Evolutionary conservation across 2,113 vertebrate genomes (phyloP).

Genomic region (Corythoichthys intestinalis): DNA sequence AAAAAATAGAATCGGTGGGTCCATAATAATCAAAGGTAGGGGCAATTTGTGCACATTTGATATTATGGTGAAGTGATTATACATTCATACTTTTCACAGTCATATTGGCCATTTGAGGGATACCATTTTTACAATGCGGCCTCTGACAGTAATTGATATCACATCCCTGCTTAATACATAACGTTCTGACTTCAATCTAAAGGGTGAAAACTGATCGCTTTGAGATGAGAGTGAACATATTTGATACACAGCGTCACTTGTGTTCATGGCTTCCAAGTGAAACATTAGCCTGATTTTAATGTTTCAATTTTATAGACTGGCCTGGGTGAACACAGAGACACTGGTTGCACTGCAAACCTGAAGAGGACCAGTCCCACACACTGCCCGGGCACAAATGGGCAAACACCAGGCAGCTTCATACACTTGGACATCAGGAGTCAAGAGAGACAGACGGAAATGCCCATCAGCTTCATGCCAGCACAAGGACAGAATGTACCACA

Average conservation of each 20-base stretch:
- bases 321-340: constrained; percentile 59
- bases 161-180: neutral
- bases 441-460: constrained; percentile 57
- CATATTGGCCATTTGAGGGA: neutral
- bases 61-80: too few species aligned
- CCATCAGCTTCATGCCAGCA: constrained; percentile 44
- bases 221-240: neutral
- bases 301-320: constrained; percentile 43
- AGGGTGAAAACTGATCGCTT: neutral
- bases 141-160: neutral
- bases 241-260: neutral
- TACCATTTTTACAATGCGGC: neutral
- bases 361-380: constrained; percentile 69
- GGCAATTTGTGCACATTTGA: too few species aligned
- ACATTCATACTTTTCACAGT: too few species aligned
- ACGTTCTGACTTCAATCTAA: neutral
- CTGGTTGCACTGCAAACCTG: constrained; percentile 51
- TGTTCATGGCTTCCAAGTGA: neutral
- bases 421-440: constrained; percentile 65
- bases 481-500: constrained; percentile 43
- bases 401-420: constrained; percentile 60
- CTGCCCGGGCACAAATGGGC: constrained; percentile 59
- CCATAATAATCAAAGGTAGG: too few species aligned
- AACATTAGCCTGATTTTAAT: constrained; percentile 1
- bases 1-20: too few species aligned